Evolutionary conservation across 2,113 vertebrate genomes (phyloP).

Genomic region (Dipodomys spectabilis): DNA sequence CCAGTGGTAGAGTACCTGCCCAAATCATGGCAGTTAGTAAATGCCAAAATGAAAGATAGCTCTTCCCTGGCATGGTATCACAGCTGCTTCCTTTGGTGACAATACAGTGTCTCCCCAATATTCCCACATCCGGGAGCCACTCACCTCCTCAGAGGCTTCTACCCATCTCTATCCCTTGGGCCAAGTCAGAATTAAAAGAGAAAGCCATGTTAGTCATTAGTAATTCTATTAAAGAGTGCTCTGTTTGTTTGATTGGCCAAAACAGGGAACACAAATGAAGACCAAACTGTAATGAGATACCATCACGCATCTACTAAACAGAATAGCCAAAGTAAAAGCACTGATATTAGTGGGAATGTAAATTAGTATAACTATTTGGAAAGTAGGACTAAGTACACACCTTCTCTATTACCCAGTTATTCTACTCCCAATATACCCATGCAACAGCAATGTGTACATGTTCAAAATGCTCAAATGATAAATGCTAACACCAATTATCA

Average conservation of each 20-base stretch:
- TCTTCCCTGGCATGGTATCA: neutral
- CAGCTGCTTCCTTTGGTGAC: too few relatives aligned
- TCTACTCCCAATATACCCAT: neutral
- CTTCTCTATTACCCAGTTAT: neutral
- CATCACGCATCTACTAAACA: neutral
- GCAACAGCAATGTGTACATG: neutral
- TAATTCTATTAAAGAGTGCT: neutral
- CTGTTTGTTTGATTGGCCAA: neutral
- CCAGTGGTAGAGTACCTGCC: too few relatives aligned
- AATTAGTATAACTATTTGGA: neutral
- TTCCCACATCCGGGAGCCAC: neutral
- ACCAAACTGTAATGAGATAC: neutral
- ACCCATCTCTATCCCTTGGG: neutral
- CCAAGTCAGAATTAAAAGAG: neutral
- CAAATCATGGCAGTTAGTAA: neutral
- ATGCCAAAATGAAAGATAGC: neutral
- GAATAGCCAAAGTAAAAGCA: slow-evolving; percentile 28
- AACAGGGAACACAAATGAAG: slow-evolving; percentile 16
- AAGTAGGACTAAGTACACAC: slow-evolving; percentile 23
- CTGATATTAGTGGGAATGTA: neutral
- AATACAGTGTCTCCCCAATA: neutral
- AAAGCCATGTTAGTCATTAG: neutral
- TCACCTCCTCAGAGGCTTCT: slow-evolving; percentile 11
- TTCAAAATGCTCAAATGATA: neutral
- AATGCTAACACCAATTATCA: neutral